Percentiles rank a stretch among this genome's conserved stretches.
Evolutionary conservation across 2,888 invertebrate genomes (phyloP).

Genomic region (Dryocosmus kuriphilus): DNA sequence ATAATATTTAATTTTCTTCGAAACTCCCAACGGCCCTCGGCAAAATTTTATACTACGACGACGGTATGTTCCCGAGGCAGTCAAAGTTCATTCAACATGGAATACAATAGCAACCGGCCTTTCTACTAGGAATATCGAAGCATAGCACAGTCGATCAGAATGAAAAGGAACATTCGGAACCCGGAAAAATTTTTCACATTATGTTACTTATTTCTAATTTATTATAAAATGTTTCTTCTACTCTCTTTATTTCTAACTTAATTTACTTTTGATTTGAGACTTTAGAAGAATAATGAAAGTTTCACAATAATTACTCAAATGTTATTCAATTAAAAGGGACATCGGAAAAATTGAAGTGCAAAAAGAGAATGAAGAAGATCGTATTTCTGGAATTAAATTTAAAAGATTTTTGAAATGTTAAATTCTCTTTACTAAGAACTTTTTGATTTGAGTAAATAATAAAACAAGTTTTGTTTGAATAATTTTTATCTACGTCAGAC

Average conservation of each 20-base stretch:
- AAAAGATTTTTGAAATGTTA: too few relatives aligned
- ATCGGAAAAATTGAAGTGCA: too few relatives aligned
- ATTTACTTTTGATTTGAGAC: background rate
- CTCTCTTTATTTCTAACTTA: background rate
- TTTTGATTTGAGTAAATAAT: too few relatives aligned
- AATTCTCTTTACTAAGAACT: too few relatives aligned
- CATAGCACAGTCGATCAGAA: background rate
- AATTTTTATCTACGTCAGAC: too few relatives aligned
- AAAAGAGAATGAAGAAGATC: too few relatives aligned
- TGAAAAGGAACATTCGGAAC: background rate
- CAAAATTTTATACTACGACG: conserved; percentile 23
- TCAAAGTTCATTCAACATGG: conserved; percentile 11
- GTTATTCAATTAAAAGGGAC: too few relatives aligned
- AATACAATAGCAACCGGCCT: conserved; percentile 9
- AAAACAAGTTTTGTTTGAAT: too few relatives aligned
- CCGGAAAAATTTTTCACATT: background rate
- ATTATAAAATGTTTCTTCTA: background rate
- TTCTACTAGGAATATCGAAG: background rate
- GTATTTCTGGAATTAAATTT: too few relatives aligned
- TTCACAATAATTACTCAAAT: too few relatives aligned
- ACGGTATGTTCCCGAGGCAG: conserved; percentile 21
- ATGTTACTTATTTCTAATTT: background rate
- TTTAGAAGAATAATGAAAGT: too few relatives aligned
- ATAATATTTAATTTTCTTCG: conserved; percentile 38
- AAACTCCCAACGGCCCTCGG: conserved; percentile 8